Percentiles rank a stretch among this genome's conserved stretches.
phyloP scores from a whole-genome alignment of 1,140 invertebrate genomes.

The honey bee (Apis mellifera) region Amel_HAv3.1 CM009932.2:6457001-6457500 shows the following conservation, averaged over 20 bases:
- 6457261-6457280: not conserved
- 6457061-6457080: constrained; percentile 7
- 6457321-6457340: constrained; percentile 40
- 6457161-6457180: constrained; percentile 65
- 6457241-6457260: constrained; percentile 4
- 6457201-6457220: constrained; percentile 45
- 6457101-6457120: constrained; percentile 27
- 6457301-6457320: not conserved
- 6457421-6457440: too few relatives aligned
- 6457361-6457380: not conserved
- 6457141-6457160: constrained; percentile 49
- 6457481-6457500: too few relatives aligned
- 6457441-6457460: too few relatives aligned
- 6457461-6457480: too few relatives aligned
- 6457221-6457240: constrained; percentile 51
- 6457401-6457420: not conserved
- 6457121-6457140: constrained; percentile 28
- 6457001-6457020: too few relatives aligned
- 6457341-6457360: constrained; percentile 20
- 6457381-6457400: not conserved
- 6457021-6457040: constrained; percentile 9
- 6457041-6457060: not conserved
- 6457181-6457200: constrained; percentile 65
- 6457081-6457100: constrained; percentile 26
- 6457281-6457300: not conserved